Evolutionary conservation across 2,113 vertebrate genomes (phyloP).

Genomic region (Syngnathoides biaculeatus): DNA sequence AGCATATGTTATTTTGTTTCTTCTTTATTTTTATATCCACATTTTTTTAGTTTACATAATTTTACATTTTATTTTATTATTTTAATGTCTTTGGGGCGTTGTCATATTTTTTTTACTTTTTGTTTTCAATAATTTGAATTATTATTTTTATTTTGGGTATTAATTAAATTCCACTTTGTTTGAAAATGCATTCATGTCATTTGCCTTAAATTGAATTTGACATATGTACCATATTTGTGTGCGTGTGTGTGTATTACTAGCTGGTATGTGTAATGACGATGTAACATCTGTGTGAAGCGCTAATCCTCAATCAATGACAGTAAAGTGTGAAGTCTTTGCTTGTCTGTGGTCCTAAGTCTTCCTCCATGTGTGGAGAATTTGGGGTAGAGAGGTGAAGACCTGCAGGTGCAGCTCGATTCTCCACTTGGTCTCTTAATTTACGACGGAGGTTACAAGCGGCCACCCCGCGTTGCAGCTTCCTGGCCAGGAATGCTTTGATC

Average conservation of each 20-base stretch:
- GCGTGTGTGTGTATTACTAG: background rate
- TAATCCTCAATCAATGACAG: background rate
- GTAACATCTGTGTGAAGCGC: background rate
- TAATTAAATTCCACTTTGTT: background rate
- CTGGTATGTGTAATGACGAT: background rate
- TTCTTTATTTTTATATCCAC: background rate
- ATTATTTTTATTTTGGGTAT: too few species aligned
- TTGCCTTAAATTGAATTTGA: too few species aligned
- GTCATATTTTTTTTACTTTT: too few species aligned
- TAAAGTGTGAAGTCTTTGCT: background rate
- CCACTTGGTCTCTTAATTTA: constrained; percentile 76
- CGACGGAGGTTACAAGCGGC: constrained; percentile 71
- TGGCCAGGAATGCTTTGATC: constrained; percentile 87
- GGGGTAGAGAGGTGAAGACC: constrained; percentile 29
- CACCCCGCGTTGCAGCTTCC: constrained; percentile 70
- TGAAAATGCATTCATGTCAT: background rate
- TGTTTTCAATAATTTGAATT: too few species aligned
- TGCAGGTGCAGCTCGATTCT: constrained; percentile 78
- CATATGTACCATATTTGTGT: background rate
- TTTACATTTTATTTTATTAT: too few species aligned
- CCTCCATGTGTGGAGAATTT: constrained; percentile 30
- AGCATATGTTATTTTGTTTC: too few species aligned
- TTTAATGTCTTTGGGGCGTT: too few species aligned
- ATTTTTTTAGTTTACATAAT: too few species aligned
- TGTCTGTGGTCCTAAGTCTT: constrained; percentile 16